Base-by-base conservation (phyloP, 2,113 vertebrate genomes). In the Leptocoma aspasia region DNA sequence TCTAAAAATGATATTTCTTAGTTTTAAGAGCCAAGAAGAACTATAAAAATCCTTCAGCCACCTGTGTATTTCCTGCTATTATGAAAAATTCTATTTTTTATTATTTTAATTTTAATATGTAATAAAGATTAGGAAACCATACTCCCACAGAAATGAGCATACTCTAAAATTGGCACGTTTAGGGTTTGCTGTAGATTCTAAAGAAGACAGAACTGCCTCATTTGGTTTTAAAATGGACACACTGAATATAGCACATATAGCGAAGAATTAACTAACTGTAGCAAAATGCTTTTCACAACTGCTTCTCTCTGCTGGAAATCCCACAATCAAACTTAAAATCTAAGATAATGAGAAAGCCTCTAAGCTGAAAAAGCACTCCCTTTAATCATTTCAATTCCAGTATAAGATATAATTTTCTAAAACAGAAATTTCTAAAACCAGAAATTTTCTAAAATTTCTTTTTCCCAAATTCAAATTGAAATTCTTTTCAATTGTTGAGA, bases 251-350 rank as follows among this genome's bases (percentile, higher is more conserved):
- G 92, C 68, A 97, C 97, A 98, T 97, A 97, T 98, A 97, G 96
- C 76, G 95, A 98, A 98, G 96, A 98, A 97, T 98, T 98, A 98
- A 98, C 97, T 98, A 98, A 98, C 95, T 98, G 93, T 96, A 97
- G 94, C 95, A 97, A 97, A 98, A 98, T 97, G 92, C 92, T 97
- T 98, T 97, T 93, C 90, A 90, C 89, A 97, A 96, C 96, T 92
- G 96, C 90, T 97, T 94, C 80, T 97, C 97, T 98, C 98, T 97
- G 97, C 94, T 98, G 97, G 97, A 98, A 97, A 96, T 84, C 59
- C 33, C 59, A 95, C 86, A 97, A 97, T 96, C 82, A 82, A 78
- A 93, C 91, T 96, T 97, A 97, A 95, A 96, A 96, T 90, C 86
- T 81, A 95, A 95, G 95, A 97, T 96, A 96, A 97, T 96, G 94